Conservation (phyloP, 2,797 vertebrate species). For the Sebastes minor region DNA sequence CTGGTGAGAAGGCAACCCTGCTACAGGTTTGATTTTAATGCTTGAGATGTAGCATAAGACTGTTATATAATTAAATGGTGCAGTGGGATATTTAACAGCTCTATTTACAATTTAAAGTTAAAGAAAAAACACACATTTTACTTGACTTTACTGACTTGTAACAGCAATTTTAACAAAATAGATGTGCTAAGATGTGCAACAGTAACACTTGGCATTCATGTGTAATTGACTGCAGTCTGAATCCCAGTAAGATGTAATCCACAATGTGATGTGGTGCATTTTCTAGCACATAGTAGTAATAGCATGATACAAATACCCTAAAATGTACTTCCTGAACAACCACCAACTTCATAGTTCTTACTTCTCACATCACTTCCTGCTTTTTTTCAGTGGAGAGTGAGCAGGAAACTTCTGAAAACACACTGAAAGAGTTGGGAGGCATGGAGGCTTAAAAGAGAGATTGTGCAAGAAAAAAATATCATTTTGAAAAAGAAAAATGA, state of each 20-base stretch:
- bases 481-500: neutral
- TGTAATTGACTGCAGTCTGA: no score
- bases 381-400: no score
- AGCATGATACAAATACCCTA: no score
- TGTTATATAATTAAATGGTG: neutral
- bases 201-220: neutral
- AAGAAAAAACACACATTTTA: neutral
- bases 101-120: neutral
- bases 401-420: neutral
- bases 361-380: neutral
- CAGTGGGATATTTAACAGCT: neutral
- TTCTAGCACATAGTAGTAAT: neutral
- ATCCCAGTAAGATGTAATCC: neutral
- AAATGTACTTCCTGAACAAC: neutral
- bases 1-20: slow-evolving; percentile 33
- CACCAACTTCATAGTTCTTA: neutral
- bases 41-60: neutral
- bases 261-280: neutral
- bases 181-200: neutral
- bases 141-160: no score
- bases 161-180: no score
- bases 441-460: neutral
- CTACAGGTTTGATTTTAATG: neutral
- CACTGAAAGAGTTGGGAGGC: neutral
- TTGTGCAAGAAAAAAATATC: neutral